Conservation (phyloP, 92 coral and sea anemone genomes). For the Metridium senile region DNA sequence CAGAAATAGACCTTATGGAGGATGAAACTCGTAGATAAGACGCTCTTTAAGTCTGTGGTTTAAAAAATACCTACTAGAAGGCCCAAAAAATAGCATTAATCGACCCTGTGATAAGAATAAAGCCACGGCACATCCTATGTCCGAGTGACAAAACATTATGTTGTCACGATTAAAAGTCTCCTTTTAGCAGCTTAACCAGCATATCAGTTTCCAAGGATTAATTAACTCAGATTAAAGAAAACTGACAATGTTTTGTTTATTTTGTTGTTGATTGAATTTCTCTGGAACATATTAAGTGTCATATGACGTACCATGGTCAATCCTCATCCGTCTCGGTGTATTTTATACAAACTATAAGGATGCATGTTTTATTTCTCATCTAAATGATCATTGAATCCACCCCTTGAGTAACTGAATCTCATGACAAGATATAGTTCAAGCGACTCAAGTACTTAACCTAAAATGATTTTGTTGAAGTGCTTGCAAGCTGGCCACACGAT, state of each 20-base stretch:
- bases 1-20: conserved; percentile 16
- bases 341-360: no score
- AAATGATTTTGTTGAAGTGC: conserved; percentile 1
- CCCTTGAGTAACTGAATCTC: neutral
- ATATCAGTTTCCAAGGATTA: conserved; percentile 14
- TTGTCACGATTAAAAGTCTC: no score
- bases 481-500: conserved; percentile 1
- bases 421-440: neutral
- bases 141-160: neutral
- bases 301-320: no score
- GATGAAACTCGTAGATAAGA: conserved; percentile 24
- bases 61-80: conserved; percentile 8
- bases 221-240: conserved; percentile 8
- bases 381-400: conserved; percentile 5
- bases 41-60: neutral
- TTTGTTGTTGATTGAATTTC: neutral
- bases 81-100: neutral
- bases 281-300: no score
- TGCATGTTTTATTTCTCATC: no score
- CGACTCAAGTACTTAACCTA: neutral
- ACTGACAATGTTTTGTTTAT: neutral
- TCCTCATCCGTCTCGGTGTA: no score
- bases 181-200: conserved; percentile 11
- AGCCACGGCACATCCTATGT: neutral
- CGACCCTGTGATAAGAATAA: neutral